Evolutionary conservation across 2,888 invertebrate genomes (phyloP).

Genomic region (Marasmarcha lunaedactyla): DNA sequence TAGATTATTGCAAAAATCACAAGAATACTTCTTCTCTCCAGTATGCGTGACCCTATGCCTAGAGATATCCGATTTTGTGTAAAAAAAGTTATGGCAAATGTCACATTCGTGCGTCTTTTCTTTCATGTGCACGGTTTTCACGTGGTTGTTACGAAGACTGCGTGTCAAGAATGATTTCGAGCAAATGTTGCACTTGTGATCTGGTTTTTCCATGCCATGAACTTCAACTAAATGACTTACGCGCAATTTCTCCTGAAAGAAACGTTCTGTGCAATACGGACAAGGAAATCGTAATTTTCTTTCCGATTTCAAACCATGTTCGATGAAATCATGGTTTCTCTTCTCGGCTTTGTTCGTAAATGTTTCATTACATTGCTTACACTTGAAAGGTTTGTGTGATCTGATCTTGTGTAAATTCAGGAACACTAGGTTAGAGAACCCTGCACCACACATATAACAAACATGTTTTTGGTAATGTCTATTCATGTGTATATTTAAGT

Average conservation of each 20-base stretch:
- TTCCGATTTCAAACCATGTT: constrained; percentile 23
- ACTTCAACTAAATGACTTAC: constrained; percentile 29
- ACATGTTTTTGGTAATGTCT: constrained; percentile 43
- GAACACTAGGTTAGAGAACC: constrained; percentile 45
- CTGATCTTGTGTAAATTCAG: constrained; percentile 43
- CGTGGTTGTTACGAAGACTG: constrained; percentile 46
- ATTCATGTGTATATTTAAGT: constrained; percentile 7
- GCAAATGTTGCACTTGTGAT: constrained; percentile 37
- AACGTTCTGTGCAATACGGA: constrained; percentile 29
- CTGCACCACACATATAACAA: constrained; percentile 48
- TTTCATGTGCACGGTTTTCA: constrained; percentile 47
- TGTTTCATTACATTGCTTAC: constrained; percentile 27
- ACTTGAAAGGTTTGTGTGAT: constrained; percentile 30
- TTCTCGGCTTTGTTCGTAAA: constrained; percentile 27
- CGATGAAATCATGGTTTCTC: constrained; percentile 22
- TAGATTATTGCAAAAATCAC: constrained; percentile 30
- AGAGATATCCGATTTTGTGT: constrained; percentile 39
- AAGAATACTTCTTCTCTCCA: constrained; percentile 39
- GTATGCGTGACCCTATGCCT: constrained; percentile 46
- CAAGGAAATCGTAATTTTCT: constrained; percentile 30
- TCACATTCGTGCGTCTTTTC: constrained; percentile 46
- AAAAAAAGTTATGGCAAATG: constrained; percentile 43
- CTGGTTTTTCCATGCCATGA: constrained; percentile 38
- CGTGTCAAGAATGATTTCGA: constrained; percentile 40
- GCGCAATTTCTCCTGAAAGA: constrained; percentile 28